Evolutionary conservation across 2,797 vertebrate genomes (phyloP).

Genomic region (Darevskia nairensis): DNA sequence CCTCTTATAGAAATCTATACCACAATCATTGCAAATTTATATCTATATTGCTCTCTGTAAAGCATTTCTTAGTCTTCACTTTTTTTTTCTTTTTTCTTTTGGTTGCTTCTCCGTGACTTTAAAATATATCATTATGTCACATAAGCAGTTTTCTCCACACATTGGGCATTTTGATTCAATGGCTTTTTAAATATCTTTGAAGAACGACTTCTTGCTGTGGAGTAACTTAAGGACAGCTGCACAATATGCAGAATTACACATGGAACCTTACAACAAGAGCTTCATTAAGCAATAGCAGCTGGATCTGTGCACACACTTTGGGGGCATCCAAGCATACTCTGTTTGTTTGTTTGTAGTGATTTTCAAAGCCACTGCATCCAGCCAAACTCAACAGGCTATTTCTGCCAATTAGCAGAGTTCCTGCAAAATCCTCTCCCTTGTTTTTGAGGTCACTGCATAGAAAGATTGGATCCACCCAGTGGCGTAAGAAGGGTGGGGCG

Average conservation of each 20-base stretch:
- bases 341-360: background rate
- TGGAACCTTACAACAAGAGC: background rate
- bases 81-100: background rate
- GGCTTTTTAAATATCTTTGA: background rate
- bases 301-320: background rate
- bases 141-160: background rate
- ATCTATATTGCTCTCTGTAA: background rate
- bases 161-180: slow-evolving; percentile 6
- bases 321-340: background rate
- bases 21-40: background rate
- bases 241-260: slow-evolving; percentile 8
- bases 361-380: slow-evolving; percentile 7
- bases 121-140: background rate
- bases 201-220: background rate
- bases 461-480: background rate
- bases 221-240: slow-evolving; percentile 1
- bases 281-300: slow-evolving; percentile 4
- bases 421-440: background rate
- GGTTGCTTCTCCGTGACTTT: background rate
- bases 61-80: background rate
- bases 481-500: no score
- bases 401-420: slow-evolving; percentile 14
- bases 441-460: background rate
- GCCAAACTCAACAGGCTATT: background rate
- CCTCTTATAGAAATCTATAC: background rate